phyloP scores from a whole-genome alignment of 2,888 invertebrate species.

The Leptinotarsa juncta region DNA sequence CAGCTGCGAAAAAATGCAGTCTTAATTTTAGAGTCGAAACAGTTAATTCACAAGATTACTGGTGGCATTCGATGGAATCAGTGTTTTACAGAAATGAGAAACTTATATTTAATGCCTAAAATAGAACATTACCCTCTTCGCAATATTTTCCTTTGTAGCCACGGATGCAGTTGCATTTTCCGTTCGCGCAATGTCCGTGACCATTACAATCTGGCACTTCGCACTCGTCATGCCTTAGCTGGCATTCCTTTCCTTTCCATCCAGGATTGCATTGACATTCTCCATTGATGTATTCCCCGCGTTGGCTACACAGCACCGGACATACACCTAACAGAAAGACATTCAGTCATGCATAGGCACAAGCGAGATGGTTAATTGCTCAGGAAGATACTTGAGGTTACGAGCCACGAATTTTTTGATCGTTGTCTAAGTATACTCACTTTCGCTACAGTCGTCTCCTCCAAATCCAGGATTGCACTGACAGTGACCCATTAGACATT shows the following conservation, averaged over 20 bases:
- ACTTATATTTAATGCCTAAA: not conserved
- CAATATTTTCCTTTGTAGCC: slow-evolving; percentile 97
- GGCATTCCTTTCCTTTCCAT: slow-evolving; percentile 99
- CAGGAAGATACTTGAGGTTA: slow-evolving; percentile 4
- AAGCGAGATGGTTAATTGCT: slow-evolving; percentile 29
- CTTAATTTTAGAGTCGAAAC: not conserved
- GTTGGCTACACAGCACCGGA: slow-evolving; percentile 95
- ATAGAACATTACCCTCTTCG: slow-evolving; percentile 76
- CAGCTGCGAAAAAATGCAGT: slow-evolving; percentile 68
- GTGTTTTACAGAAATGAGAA: not conserved
- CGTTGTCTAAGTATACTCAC: slow-evolving; percentile 71
- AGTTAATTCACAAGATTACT: too few relatives aligned
- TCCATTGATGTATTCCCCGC: slow-evolving; percentile 96
- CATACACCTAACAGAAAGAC: slow-evolving; percentile 79
- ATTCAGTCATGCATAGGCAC: slow-evolving; percentile 49
- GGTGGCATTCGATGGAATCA: not conserved
- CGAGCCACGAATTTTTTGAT: slow-evolving; percentile 45
- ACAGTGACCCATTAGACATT: slow-evolving; percentile 94
- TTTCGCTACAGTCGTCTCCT: slow-evolving; percentile 96
- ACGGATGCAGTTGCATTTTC: slow-evolving; percentile 92
- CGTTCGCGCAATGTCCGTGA: slow-evolving; percentile 95
- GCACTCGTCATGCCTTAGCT: slow-evolving; percentile 93
- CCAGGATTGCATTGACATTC: slow-evolving; percentile 97
- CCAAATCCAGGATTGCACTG: slow-evolving; percentile 97
- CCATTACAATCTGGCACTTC: slow-evolving; percentile 96